phyloP scores from a whole-genome alignment of 1,140 invertebrate species.

The Melanaphis sacchari region DNA sequence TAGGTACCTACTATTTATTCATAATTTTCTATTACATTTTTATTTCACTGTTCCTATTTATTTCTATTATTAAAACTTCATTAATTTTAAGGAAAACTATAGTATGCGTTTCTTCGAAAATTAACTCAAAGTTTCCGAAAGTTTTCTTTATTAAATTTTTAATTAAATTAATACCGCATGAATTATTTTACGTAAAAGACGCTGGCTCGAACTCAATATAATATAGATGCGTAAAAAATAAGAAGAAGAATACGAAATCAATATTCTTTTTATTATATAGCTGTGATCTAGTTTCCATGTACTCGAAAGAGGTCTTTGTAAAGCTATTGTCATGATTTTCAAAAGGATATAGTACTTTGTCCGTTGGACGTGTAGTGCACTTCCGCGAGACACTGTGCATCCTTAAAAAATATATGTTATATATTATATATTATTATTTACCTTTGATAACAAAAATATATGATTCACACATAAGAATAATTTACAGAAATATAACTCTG shows the following conservation, averaged over 20 bases:
- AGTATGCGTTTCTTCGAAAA: slow-evolving; percentile 22
- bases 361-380: background rate
- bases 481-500: background rate
- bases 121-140: slow-evolving; percentile 2
- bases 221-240: background rate
- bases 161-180: slow-evolving; percentile 41
- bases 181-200: slow-evolving; percentile 17
- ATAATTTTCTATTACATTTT: slow-evolving; percentile 5
- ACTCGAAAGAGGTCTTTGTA: slow-evolving; percentile 1
- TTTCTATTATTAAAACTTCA: slow-evolving; percentile 39
- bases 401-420: background rate
- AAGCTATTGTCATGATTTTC: slow-evolving; percentile 21
- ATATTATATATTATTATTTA: too few relatives aligned
- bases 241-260: background rate
- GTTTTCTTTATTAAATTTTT: slow-evolving; percentile 40
- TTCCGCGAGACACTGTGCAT: background rate
- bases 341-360: background rate
- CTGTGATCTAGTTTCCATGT: background rate
- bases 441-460: background rate
- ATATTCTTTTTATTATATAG: background rate
- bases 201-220: background rate
- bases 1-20: background rate
- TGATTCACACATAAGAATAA: background rate
- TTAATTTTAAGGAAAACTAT: background rate
- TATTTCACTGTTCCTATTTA: background rate